phyloP scores from a whole-genome alignment of 2,797 vertebrate genomes.

The Rhinichthys osculus region DNA sequence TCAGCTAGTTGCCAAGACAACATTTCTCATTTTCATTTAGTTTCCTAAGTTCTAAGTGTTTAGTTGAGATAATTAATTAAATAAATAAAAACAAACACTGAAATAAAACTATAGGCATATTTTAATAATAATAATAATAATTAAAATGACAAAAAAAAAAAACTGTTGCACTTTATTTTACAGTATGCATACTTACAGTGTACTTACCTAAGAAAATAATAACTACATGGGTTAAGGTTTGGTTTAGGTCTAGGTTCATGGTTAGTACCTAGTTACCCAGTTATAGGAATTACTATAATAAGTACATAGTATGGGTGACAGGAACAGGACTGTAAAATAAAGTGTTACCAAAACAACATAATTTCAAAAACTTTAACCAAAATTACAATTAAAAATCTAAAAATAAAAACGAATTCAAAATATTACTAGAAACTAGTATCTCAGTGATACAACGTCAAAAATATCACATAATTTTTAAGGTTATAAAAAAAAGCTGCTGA shows the following conservation, averaged over 20 bases:
- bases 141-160: neutral
- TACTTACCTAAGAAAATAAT: too few species aligned
- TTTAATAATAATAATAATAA: neutral
- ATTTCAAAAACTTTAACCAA: neutral
- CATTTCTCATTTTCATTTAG: neutral
- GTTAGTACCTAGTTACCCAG: too few species aligned
- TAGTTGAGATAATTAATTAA: neutral
- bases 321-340: too few species aligned
- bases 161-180: neutral
- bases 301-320: too few species aligned
- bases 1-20: neutral
- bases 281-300: too few species aligned
- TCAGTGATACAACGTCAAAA: neutral
- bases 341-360: too few species aligned
- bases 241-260: too few species aligned
- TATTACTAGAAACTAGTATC: neutral
- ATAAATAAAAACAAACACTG: too few species aligned
- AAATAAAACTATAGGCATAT: neutral
- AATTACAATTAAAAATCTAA: neutral
- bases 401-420: too few species aligned
- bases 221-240: too few species aligned
- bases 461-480: neutral
- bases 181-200: too few species aligned
- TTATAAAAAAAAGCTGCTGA: too few species aligned
- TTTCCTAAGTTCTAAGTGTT: neutral